phyloP scores from a whole-genome alignment of 2,797 vertebrate species.

The Loris lydekkerianus region DNA sequence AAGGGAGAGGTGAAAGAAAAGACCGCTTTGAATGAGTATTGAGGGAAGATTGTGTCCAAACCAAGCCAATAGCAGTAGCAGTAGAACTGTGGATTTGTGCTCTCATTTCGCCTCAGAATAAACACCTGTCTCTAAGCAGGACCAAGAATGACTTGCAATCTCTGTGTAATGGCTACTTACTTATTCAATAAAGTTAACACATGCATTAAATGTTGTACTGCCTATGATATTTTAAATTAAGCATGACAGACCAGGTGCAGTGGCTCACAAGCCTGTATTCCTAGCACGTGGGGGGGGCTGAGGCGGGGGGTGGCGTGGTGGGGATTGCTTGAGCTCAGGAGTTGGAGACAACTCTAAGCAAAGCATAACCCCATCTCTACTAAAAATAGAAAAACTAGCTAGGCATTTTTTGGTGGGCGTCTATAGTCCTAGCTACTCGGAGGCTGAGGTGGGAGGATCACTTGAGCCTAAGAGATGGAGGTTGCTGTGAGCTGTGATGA shows the following conservation, averaged over 20 bases:
- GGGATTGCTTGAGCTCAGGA: too few species aligned
- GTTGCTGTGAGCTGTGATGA: too few species aligned
- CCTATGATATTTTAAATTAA: slow-evolving; percentile 61
- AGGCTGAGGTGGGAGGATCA: too few species aligned
- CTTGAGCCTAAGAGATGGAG: too few species aligned
- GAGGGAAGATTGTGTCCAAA: slow-evolving; percentile 71
- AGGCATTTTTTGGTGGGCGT: too few species aligned
- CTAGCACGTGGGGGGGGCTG: too few species aligned
- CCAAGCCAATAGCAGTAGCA: slow-evolving; percentile 66
- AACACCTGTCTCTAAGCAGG: slow-evolving; percentile 65
- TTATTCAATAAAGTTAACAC: slow-evolving; percentile 81
- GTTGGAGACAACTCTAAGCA: too few species aligned
- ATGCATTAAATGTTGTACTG: slow-evolving; percentile 50
- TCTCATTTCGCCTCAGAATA: slow-evolving; percentile 71
- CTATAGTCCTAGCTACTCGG: too few species aligned
- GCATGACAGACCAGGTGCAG: neutral
- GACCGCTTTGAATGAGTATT: slow-evolving; percentile 67
- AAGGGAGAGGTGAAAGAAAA: slow-evolving; percentile 70
- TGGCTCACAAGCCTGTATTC: too few species aligned
- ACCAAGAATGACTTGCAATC: slow-evolving; percentile 75
- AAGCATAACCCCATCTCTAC: too few species aligned
- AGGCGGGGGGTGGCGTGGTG: too few species aligned
- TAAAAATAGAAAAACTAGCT: too few species aligned
- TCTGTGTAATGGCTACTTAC: slow-evolving; percentile 77
- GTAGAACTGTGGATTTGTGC: slow-evolving; percentile 62